These are phyloP conservation scores for Auanema freiburgensis DNA, from an alignment of 2,888 invertebrate species.

Conservation along the genomic window DNA sequence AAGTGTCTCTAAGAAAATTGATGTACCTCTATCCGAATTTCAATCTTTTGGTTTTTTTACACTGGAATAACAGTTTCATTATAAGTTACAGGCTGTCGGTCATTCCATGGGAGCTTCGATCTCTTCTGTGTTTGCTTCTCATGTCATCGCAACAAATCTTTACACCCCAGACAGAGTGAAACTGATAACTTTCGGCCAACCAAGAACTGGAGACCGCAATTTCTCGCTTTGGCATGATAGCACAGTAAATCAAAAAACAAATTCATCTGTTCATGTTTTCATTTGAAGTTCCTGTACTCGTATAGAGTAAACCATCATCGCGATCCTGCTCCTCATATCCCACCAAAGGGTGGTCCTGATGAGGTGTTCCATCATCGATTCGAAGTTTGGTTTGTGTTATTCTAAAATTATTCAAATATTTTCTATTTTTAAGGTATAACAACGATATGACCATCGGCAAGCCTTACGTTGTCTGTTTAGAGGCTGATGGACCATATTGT, in stretches of 20 bases:
- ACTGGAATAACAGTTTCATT: background rate
- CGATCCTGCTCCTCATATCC: constrained; percentile 17
- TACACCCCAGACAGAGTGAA: constrained; percentile 29
- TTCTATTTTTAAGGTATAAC: too few relatives aligned
- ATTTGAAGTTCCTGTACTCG: constrained; percentile 20
- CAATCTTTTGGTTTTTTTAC: constrained; percentile 37
- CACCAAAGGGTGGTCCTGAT: constrained; percentile 17
- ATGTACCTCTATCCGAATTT: constrained; percentile 36
- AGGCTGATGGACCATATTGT: constrained; percentile 22
- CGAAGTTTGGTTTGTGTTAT: constrained; percentile 16
- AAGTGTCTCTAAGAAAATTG: constrained; percentile 22
- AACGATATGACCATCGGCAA: constrained; percentile 19
- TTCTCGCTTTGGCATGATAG: constrained; percentile 35
- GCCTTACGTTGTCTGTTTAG: constrained; percentile 13
- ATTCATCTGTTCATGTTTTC: background rate
- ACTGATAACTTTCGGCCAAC: constrained; percentile 49
- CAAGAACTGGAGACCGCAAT: constrained; percentile 43
- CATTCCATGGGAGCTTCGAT: constrained; percentile 47
- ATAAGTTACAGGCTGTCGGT: constrained; percentile 22
- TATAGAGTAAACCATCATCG: constrained; percentile 14
- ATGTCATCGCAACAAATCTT: constrained; percentile 27
- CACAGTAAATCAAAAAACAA: constrained; percentile 5
- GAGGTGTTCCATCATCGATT: constrained; percentile 18
- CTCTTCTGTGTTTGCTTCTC: constrained; percentile 38
- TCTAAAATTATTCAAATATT: too few relatives aligned